Base-by-base conservation (phyloP, 2,888 invertebrate genomes). In the Macaria notata region DNA sequence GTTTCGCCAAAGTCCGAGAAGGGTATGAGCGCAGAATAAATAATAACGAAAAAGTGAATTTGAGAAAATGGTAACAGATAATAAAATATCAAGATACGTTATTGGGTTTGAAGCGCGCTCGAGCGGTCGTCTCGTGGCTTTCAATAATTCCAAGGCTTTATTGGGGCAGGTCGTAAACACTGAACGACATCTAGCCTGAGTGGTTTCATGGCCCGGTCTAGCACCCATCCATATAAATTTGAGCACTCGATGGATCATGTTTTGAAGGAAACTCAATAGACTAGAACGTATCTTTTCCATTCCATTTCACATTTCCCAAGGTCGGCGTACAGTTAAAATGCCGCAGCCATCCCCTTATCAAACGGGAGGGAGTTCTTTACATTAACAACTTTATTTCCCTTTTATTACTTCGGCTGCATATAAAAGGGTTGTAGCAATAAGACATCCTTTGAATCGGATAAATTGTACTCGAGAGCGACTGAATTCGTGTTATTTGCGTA, bases 1-100 rank as follows among this genome's bases (percentile, higher is more conserved):
- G 50, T 54, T 59, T 51, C 39, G 19, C 36, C 36, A 3, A 54
- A 59, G 54, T 50, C 58, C 47, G 47, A 50, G 43, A 54, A 47
- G 54, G 54, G 47, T 51, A 46, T 19, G 41, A 46, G 42, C 9
- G 44, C 44, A 33, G 50, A 50, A 50, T 50, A 50, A 44, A 45
- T 44, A 50, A 44, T 45, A 50, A 4, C 44, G n/a, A n/a, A 9
- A 43, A 43, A 36, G 31, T 9, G 41, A 36, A 46, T 43, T 46
- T 44, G 31, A 46, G 52, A 49, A 45, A 29, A 42, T 8, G 31
- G 41, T 9, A 49, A 49, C 49, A 43, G 0, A 45, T 36, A 44
- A 36, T 36, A 36, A 49, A 31, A 49, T 42, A 29, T 9, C 8
- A 9, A 43, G 9, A 36, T 33, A 3, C 5, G 9, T 49, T 43